A percentile compares a stretch with the other conserved stretches of the same genome.
phyloP scores from a whole-genome alignment of 2,113 vertebrate genomes.

The Phaethon lepturus region DNA sequence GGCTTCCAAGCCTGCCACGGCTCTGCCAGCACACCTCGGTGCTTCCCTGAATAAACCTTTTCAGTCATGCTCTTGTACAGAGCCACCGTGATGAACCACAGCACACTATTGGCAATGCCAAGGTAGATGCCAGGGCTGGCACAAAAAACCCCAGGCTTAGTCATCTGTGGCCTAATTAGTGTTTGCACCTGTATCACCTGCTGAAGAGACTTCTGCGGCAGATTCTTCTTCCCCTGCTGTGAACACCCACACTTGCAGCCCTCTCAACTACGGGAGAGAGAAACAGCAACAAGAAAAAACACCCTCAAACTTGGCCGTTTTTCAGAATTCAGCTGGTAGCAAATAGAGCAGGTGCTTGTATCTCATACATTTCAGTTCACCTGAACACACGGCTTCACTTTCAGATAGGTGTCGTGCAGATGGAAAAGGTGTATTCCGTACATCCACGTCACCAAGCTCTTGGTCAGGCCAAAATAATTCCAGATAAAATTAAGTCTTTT shows the following conservation, averaged over 20 bases:
- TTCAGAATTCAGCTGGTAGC: background rate
- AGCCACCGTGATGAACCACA: background rate
- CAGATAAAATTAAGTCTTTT: background rate
- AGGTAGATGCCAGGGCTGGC: background rate
- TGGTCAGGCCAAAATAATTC: background rate
- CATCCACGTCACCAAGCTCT: background rate
- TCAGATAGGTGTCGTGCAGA: background rate
- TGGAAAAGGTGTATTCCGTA: background rate
- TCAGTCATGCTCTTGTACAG: background rate
- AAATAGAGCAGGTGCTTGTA: background rate
- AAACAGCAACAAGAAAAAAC: background rate
- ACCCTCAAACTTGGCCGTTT: background rate
- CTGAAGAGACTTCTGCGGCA: background rate
- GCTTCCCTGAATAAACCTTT: background rate
- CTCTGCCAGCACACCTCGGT: background rate
- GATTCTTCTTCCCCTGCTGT: background rate
- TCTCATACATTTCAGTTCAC: background rate
- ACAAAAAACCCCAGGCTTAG: background rate
- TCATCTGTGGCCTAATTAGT: background rate
- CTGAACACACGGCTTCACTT: background rate
- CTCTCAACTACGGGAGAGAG: background rate
- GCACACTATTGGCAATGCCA: background rate
- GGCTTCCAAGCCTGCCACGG: background rate
- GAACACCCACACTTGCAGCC: background rate
- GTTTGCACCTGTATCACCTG: background rate